These are phyloP conservation scores for Pteropus alecto DNA, from an alignment of 2,113 vertebrate genomes.

Conservation along the genomic window DNA sequence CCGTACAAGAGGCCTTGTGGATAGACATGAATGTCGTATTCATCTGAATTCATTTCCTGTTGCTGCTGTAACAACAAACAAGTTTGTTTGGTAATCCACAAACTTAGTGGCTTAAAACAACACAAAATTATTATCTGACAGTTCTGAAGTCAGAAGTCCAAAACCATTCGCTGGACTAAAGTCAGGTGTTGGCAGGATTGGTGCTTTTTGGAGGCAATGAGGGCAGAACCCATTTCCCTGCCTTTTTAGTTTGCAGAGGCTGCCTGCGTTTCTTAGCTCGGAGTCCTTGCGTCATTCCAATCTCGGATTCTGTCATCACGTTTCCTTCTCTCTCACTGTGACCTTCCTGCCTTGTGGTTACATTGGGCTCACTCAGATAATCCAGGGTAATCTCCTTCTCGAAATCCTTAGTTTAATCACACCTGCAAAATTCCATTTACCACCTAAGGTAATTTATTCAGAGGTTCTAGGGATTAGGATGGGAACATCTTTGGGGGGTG, in stretches of 20 bases:
- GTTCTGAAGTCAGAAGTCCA: neutral
- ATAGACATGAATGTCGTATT: neutral
- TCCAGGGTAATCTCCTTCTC: neutral
- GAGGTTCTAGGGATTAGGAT: neutral
- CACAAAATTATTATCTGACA: neutral
- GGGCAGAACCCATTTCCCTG: neutral
- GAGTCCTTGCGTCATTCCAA: neutral
- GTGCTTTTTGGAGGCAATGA: neutral
- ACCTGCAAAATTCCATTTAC: neutral
- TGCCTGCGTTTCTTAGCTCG: neutral
- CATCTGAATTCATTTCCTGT: neutral
- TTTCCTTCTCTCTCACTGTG: neutral
- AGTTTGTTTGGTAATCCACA: neutral
- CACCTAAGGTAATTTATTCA: neutral
- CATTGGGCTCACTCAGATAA: neutral
- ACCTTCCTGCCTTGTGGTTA: neutral
- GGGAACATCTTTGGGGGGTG: too few species aligned
- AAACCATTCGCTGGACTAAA: neutral
- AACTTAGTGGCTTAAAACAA: neutral
- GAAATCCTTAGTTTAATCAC: neutral
- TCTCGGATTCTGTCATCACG: neutral
- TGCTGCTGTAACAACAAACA: slow-evolving; percentile 4
- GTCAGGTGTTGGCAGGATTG: neutral
- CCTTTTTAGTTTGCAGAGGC: neutral
- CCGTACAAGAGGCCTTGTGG: neutral